Percentiles rank a stretch among this genome's conserved stretches.
Evolutionary conservation across 2,888 invertebrate species (phyloP).

Genomic region (Bibio marci): DNA sequence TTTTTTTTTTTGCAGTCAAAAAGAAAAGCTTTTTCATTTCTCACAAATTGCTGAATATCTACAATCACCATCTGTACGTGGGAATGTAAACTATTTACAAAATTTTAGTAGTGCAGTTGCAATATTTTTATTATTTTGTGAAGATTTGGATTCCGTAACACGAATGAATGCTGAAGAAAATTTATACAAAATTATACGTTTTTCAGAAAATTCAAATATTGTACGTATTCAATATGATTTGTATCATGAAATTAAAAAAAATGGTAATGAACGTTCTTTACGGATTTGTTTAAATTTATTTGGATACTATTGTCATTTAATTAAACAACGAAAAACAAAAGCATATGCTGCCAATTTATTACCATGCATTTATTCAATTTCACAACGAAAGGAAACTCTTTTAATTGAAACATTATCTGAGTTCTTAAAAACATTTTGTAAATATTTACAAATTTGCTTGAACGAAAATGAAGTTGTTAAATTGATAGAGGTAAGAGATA

Average conservation of each 20-base stretch:
- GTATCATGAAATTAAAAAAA: slow-evolving; percentile 67
- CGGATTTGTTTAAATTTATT: slow-evolving; percentile 62
- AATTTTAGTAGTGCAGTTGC: slow-evolving; percentile 54
- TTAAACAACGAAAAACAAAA: slow-evolving; percentile 60
- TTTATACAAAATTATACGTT: slow-evolving; percentile 57
- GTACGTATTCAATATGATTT: slow-evolving; percentile 63
- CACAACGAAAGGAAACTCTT: slow-evolving; percentile 42
- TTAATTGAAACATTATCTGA: slow-evolving; percentile 25
- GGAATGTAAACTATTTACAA: slow-evolving; percentile 40
- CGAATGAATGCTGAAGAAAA: slow-evolving; percentile 69
- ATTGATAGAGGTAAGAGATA: slow-evolving; percentile 22
- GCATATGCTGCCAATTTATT: slow-evolving; percentile 59
- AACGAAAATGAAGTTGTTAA: slow-evolving; percentile 26
- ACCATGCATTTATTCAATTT: slow-evolving; percentile 54
- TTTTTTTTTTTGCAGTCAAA: slow-evolving; percentile 45
- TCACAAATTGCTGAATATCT: slow-evolving; percentile 55
- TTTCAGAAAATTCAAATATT: slow-evolving; percentile 46
- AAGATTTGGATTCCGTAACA: slow-evolving; percentile 61
- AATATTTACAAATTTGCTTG: slow-evolving; percentile 24
- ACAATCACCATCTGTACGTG: slow-evolving; percentile 25
- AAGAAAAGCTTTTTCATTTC: slow-evolving; percentile 58
- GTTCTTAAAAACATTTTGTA: slow-evolving; percentile 24
- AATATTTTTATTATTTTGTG: slow-evolving; percentile 49
- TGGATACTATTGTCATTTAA: slow-evolving; percentile 54
- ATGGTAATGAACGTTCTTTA: slow-evolving; percentile 43